Percentiles rank a stretch among this genome's conserved stretches.
Conservation (phyloP, 1,140 invertebrate species). For the Ephestia elutella region DNA sequence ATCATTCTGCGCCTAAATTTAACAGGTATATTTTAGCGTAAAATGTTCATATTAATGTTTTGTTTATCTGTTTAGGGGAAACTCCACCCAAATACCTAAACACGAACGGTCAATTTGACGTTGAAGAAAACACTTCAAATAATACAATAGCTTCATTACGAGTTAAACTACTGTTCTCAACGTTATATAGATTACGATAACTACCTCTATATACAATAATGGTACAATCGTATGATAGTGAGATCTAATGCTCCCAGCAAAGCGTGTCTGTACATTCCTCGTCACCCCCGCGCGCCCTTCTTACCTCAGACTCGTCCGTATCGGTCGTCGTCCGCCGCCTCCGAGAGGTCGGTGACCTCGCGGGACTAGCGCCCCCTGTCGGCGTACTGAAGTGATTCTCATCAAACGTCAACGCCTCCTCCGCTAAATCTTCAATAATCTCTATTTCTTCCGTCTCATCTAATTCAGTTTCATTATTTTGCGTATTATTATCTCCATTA, state of each 20-base stretch:
- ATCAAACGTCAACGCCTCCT: conserved; percentile 58
- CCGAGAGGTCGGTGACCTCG: conserved; percentile 28
- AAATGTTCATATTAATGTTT: no score
- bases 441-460: conserved; percentile 8
- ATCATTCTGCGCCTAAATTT: no score
- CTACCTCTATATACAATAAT: conserved; percentile 21
- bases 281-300: conserved; percentile 36
- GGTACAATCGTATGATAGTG: background rate
- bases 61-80: no score
- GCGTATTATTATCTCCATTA: conserved; percentile 1
- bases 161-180: no score
- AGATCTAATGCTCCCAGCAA: background rate
- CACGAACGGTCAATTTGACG: no score
- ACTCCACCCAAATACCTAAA: no score
- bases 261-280: conserved; percentile 15
- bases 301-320: conserved; percentile 62
- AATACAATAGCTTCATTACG: no score
- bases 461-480: background rate
- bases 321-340: conserved; percentile 22
- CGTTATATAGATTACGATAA: conserved; percentile 12
- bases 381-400: conserved; percentile 70
- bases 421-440: conserved; percentile 16
- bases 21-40: no score
- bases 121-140: no score
- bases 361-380: conserved; percentile 44